Conservation (phyloP, 2,797 vertebrate genomes). For the Poeciliopsis gracilis region DNA sequence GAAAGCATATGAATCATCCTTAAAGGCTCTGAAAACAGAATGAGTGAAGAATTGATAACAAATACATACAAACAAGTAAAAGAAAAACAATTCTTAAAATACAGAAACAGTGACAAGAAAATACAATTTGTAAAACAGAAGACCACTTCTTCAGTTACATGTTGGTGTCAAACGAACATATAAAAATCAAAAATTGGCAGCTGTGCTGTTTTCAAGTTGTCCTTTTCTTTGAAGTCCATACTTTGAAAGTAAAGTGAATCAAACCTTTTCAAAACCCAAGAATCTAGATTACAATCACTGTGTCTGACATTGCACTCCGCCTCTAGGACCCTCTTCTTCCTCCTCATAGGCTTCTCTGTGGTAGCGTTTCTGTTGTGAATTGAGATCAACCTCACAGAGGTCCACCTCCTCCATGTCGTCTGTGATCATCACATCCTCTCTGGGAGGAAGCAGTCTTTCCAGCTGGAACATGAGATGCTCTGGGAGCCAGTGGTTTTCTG, state of each 20-base stretch:
- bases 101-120: constrained; percentile 27
- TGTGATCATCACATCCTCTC: constrained; percentile 86
- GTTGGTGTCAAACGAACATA: constrained; percentile 8
- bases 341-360: constrained; percentile 88
- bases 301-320: constrained; percentile 93
- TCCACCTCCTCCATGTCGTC: constrained; percentile 96
- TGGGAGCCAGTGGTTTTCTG: constrained; percentile 90
- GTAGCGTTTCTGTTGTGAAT: constrained; percentile 77
- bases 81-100: constrained; percentile 38
- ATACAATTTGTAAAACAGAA: constrained; percentile 17
- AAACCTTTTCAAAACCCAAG: not conserved
- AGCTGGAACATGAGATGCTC: constrained; percentile 86
- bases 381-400: constrained; percentile 84
- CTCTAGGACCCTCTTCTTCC: constrained; percentile 83
- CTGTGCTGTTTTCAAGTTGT: not conserved
- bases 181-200: not conserved
- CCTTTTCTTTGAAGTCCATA: not conserved
- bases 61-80: constrained; percentile 22
- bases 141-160: constrained; percentile 22
- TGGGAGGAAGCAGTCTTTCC: constrained; percentile 88
- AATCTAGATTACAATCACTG: constrained; percentile 68
- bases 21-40: constrained; percentile 44
- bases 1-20: constrained; percentile 75
- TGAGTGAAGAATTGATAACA: constrained; percentile 6
- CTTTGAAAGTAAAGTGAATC: not conserved